Evolutionary conservation across 2,797 vertebrate species (phyloP).

Genomic region (Argyrosomus regius): DNA sequence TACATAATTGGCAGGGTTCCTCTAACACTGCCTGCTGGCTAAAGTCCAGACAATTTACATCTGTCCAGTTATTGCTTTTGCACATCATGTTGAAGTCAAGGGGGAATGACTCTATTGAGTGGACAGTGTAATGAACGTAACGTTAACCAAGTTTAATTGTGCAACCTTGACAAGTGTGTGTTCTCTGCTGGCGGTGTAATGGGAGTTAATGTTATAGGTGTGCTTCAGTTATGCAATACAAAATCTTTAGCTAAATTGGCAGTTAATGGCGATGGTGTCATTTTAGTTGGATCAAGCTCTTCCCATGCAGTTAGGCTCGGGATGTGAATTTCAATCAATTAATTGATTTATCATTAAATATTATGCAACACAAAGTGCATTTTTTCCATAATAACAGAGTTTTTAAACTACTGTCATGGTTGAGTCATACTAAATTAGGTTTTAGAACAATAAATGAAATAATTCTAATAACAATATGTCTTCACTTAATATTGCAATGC

Average conservation of each 20-base stretch:
- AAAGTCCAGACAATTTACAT: constrained; percentile 11
- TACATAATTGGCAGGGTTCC: constrained; percentile 30
- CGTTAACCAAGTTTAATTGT: constrained; percentile 2
- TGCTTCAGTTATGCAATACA: neutral
- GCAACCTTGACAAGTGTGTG: neutral
- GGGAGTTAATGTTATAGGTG: neutral
- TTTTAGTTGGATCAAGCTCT: neutral
- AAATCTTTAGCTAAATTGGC: neutral
- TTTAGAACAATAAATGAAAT: neutral
- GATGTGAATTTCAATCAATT: neutral
- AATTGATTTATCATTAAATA: neutral
- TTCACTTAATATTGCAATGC: neutral
- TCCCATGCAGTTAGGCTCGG: accelerated
- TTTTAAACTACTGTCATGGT: neutral
- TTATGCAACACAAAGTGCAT: neutral
- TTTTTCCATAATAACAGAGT: neutral
- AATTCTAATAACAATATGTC: neutral
- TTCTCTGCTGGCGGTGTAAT: neutral
- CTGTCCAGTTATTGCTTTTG: constrained; percentile 15
- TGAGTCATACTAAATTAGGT: neutral
- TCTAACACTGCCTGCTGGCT: neutral
- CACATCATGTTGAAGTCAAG: constrained; percentile 23
- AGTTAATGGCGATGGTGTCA: neutral
- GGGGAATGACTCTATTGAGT: constrained; percentile 16
- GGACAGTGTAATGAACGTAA: neutral